A percentile compares a stretch with the other conserved stretches of the same genome.
Evolutionary conservation across 1,140 invertebrate species (phyloP).

Genomic region (Aphaenogaster floridana): DNA sequence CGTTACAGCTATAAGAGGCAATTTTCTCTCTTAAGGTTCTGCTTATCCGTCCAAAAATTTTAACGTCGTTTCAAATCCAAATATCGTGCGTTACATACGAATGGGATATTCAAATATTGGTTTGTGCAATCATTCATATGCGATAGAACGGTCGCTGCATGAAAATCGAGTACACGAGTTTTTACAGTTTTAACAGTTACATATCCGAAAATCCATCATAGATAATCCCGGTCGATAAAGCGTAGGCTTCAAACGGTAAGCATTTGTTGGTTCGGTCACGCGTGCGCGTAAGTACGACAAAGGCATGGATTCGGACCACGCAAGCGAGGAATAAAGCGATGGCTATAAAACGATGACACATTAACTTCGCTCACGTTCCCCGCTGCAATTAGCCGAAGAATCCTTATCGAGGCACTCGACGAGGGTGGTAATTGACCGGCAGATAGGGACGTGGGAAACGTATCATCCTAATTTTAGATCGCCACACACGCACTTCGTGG

Average conservation of each 20-base stretch:
- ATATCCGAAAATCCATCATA: slow-evolving; percentile 17
- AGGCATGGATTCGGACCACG: slow-evolving; percentile 11
- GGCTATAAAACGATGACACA: slow-evolving; percentile 31
- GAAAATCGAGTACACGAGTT: not conserved
- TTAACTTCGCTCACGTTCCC: slow-evolving; percentile 20
- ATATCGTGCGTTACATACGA: not conserved
- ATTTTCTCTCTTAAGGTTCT: not conserved
- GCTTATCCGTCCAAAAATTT: slow-evolving; percentile 2
- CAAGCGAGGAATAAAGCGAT: slow-evolving; percentile 47
- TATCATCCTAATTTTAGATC: slow-evolving; percentile 63
- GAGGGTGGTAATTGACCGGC: slow-evolving; percentile 61
- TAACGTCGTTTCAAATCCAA: slow-evolving; percentile 4
- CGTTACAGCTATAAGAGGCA: not conserved
- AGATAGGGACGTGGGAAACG: slow-evolving; percentile 55
- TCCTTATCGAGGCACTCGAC: slow-evolving; percentile 53
- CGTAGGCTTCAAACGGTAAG: slow-evolving; percentile 7
- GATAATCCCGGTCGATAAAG: slow-evolving; percentile 49
- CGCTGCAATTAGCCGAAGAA: slow-evolving; percentile 42
- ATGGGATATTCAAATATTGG: slow-evolving; percentile 2
- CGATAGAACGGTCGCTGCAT: not conserved
- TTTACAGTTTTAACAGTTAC: slow-evolving; percentile 8
- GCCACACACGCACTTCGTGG: not conserved
- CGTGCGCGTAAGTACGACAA: not conserved
- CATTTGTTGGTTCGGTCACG: slow-evolving; percentile 30
- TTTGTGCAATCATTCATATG: slow-evolving; percentile 11